Evolutionary conservation across 2,113 vertebrate species (phyloP), one percentile per base, ranked within the genome.

Genomic region (Eurystomus gularis): DNA sequence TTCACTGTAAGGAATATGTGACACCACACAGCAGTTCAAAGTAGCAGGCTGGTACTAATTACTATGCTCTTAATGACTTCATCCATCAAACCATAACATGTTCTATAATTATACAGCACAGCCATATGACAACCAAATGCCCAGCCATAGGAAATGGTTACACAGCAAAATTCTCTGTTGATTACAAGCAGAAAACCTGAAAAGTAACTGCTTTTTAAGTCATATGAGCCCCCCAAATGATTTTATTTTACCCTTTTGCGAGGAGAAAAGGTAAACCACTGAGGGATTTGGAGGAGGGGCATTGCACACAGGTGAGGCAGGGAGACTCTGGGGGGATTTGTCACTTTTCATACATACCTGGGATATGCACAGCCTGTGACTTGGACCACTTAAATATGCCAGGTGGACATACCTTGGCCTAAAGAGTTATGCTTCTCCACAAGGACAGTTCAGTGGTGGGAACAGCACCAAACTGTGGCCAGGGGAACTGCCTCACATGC

Each of bases 21-120:
- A 96, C 96, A 93, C 95, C 92, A 93, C 91, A 88, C 65, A 96
- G 81, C 95, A 97, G 97, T 97, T 97, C 96, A 97, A 97, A 97
- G 97, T 92, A 91, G 90, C 61, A 80, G 92, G 66, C 95, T 96
- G 96, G 89, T 97, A 96, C 94, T 97, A 96, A 97, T 97, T 97
- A 97, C 73, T 91, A 17, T 60, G 68, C 76, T 93, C 54, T 93
- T 97, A 97, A 97, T 96, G 95, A 97, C 94, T 97, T 97, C 97
- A 97, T 96, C 94, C 95, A 97, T 97, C 96, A 96, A 96, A 93
- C 87, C 24, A 23, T 96, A 97, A 94, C 81, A 93, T 93, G 79
- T 95, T 95, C 95, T 94, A 94, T 97, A 96, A 97, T 97, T 97
- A 95, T 62, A 95, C 93, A 93, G 73, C 35, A 49, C 61, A 87